Conservation (phyloP, 2,113 vertebrate species). For the Oxyura jamaicensis region DNA sequence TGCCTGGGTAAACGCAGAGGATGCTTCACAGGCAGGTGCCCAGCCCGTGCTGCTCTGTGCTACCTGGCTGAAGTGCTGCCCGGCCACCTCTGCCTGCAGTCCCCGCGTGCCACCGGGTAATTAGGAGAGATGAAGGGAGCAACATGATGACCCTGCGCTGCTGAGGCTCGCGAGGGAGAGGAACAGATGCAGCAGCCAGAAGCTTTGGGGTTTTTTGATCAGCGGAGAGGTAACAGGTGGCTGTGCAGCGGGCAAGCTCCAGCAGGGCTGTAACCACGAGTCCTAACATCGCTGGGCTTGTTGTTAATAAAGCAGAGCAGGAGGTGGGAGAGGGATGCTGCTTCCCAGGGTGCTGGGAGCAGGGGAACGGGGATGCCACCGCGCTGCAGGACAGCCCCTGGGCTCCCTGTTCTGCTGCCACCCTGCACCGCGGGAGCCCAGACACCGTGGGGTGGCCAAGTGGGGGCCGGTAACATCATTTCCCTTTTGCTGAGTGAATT, state of each 20-base stretch:
- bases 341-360: not conserved
- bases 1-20: not conserved
- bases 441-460: not conserved
- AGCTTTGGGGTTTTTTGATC: not conserved
- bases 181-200: slow-evolving; percentile 34
- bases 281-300: not conserved
- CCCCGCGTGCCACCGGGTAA: not conserved
- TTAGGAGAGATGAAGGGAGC: slow-evolving; percentile 2
- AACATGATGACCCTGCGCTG: not conserved
- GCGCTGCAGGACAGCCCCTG: rapidly evolving
- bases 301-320: not conserved
- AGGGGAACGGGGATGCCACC: not conserved
- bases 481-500: not conserved
- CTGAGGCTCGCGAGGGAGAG: not conserved
- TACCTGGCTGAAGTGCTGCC: not conserved
- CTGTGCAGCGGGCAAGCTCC: not conserved
- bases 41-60: not conserved
- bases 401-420: not conserved
- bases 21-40: not conserved
- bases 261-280: not conserved
- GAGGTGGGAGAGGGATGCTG: not conserved
- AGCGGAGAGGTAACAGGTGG: not conserved
- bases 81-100: not conserved
- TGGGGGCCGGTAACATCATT: not conserved
- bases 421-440: not conserved